Evolutionary conservation across 2,888 invertebrate species (phyloP).

Genomic region (Philonicus albiceps): DNA sequence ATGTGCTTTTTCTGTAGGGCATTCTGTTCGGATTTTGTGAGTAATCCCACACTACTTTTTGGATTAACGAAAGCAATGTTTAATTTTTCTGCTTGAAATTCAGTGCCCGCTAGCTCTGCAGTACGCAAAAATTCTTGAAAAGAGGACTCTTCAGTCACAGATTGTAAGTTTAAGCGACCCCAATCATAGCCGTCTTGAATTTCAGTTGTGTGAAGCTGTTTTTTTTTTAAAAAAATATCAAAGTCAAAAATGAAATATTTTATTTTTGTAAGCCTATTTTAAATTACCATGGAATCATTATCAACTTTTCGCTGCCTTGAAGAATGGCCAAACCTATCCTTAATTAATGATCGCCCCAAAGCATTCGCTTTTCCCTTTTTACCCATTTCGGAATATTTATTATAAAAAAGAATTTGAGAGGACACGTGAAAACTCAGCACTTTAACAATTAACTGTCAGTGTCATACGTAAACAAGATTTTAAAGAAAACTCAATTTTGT

Average conservation of each 20-base stretch:
- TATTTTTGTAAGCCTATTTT: not conserved
- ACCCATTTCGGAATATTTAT: constrained; percentile 70
- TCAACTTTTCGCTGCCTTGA: constrained; percentile 70
- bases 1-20: constrained; percentile 67
- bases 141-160: constrained; percentile 94
- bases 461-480: not conserved
- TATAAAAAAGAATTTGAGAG: not conserved
- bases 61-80: constrained; percentile 81
- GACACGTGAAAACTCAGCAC: not conserved
- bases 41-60: constrained; percentile 68
- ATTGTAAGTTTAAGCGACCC: constrained; percentile 88
- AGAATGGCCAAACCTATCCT: constrained; percentile 75
- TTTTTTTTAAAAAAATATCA: no score
- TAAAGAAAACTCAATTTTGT: no score
- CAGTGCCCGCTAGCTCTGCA: constrained; percentile 92
- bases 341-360: constrained; percentile 77
- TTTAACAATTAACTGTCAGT: not conserved
- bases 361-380: constrained; percentile 73
- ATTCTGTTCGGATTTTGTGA: constrained; percentile 68
- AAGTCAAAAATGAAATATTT: not conserved
- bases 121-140: constrained; percentile 95
- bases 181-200: constrained; percentile 91
- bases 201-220: constrained; percentile 80
- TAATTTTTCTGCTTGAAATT: constrained; percentile 90
- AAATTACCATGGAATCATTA: constrained; percentile 76